Evolutionary conservation across 1,140 invertebrate species (phyloP).

Genomic region (Ips nitidus): DNA sequence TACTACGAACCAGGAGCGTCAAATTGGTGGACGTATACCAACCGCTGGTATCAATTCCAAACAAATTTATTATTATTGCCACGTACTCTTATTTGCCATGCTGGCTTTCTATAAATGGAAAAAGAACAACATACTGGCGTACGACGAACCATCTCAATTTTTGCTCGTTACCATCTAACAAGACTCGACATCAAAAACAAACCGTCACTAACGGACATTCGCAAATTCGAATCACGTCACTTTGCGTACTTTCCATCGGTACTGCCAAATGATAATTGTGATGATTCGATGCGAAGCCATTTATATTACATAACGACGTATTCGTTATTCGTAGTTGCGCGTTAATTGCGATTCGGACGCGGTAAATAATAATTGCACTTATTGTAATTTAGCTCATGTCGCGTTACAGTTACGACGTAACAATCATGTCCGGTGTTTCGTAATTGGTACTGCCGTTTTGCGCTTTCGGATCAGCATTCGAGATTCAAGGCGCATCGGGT

Average conservation of each 20-base stretch:
- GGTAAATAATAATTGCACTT: background rate
- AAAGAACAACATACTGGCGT: background rate
- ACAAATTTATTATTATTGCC: background rate
- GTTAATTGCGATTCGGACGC: background rate
- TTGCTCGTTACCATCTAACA: constrained; percentile 2
- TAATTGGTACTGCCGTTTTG: constrained; percentile 11
- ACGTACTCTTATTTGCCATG: background rate
- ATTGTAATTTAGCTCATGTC: constrained; percentile 7
- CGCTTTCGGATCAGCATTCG: background rate
- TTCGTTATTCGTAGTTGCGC: background rate
- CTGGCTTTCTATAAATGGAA: background rate
- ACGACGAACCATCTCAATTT: background rate
- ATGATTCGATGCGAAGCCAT: no score
- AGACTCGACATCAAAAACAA: background rate
- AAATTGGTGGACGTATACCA: no score
- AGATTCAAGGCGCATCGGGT: background rate
- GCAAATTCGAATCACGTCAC: background rate
- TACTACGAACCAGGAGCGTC: no score
- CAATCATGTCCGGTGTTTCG: constrained; percentile 13
- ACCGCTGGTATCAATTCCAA: no score
- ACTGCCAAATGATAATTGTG: no score
- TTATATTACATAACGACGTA: background rate
- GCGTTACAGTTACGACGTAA: constrained; percentile 11
- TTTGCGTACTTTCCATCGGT: background rate
- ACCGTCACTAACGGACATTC: background rate